Conservation (phyloP, 2,888 invertebrate species). For the Callyntrura sp. region DNA sequence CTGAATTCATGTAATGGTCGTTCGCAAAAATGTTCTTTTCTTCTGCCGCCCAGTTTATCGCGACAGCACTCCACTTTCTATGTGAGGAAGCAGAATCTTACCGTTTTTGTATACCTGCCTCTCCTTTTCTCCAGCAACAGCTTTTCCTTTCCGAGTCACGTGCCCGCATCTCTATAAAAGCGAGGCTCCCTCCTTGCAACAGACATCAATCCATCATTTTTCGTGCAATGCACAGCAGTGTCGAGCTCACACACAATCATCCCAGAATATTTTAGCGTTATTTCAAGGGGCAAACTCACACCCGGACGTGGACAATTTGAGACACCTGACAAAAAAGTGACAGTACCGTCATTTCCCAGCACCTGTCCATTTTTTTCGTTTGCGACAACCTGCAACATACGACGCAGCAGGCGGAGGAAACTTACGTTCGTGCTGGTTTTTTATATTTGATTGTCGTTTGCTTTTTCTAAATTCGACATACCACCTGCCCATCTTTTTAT, state of each 20-base stretch:
- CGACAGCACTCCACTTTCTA: background rate
- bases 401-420: too few species aligned
- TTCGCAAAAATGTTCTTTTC: too few species aligned
- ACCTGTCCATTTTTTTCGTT: constrained; percentile 28
- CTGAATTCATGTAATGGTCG: too few species aligned
- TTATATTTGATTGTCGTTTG: background rate
- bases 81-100: background rate
- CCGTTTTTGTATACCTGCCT: background rate
- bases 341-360: background rate
- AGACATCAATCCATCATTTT: constrained; percentile 73
- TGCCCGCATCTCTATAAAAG: constrained; percentile 63
- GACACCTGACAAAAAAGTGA: constrained; percentile 3
- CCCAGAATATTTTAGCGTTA: too few species aligned
- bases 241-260: constrained; percentile 9
- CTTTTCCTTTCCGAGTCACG: background rate
- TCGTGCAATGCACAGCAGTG: constrained; percentile 60
- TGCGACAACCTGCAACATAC: background rate
- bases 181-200: constrained; percentile 50
- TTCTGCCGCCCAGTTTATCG: background rate
- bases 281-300: background rate
- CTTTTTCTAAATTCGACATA: constrained; percentile 31
- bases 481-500: constrained; percentile 44
- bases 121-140: background rate
- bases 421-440: background rate
- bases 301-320: constrained; percentile 37